Conservation (phyloP, 2,113 vertebrate genomes). For the Vidua chalybeata region DNA sequence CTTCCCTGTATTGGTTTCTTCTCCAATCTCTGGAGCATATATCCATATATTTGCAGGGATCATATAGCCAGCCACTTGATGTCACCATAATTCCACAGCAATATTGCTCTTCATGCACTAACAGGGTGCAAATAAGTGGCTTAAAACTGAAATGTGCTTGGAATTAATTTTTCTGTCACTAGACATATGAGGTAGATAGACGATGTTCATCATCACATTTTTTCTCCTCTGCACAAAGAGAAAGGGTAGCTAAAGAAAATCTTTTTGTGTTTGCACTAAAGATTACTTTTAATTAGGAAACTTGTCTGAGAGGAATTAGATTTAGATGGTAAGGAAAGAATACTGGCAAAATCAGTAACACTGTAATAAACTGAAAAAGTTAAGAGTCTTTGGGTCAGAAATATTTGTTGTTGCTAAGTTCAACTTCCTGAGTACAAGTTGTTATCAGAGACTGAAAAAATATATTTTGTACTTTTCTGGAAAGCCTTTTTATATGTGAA, state of each 20-base stretch:
- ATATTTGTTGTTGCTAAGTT: background rate
- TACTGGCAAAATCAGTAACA: background rate
- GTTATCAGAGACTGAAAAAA: background rate
- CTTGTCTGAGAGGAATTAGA: background rate
- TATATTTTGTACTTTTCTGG: background rate
- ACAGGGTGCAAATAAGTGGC: constrained; percentile 13
- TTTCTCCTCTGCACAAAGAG: background rate
- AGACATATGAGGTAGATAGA: background rate
- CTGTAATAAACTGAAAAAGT: background rate
- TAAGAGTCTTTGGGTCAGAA: background rate
- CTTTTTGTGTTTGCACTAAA: background rate
- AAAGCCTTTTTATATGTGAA: background rate
- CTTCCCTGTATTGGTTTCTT: background rate
- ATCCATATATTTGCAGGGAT: background rate
- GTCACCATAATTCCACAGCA: constrained; percentile 5
- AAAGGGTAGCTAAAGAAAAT: background rate
- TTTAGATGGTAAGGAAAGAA: background rate
- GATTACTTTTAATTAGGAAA: background rate
- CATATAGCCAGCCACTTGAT: background rate
- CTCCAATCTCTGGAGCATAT: background rate
- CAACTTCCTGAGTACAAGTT: background rate
- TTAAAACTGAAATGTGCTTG: background rate
- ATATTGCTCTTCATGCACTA: background rate
- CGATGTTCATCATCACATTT: background rate
- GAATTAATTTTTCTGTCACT: constrained; percentile 2